Evolutionary conservation across 2,888 invertebrate species (phyloP).

Genomic region (Danaus chrysippus): DNA sequence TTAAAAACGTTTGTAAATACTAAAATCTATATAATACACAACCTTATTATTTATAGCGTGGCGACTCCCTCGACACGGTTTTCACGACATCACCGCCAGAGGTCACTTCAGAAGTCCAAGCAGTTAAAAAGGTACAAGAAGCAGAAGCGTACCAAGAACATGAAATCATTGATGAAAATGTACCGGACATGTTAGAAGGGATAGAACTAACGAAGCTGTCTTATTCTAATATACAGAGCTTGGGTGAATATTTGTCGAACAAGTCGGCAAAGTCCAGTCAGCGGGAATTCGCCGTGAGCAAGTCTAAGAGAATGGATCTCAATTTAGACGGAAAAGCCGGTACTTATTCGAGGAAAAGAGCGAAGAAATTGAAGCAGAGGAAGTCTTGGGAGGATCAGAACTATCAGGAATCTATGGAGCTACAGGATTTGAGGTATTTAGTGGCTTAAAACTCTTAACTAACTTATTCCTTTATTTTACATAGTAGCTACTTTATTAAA

Average conservation of each 20-base stretch:
- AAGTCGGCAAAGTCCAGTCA: slow-evolving; percentile 68
- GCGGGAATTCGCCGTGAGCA: slow-evolving; percentile 67
- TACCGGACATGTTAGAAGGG: slow-evolving; percentile 64
- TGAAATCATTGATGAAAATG: slow-evolving; percentile 61
- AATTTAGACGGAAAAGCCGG: slow-evolving; percentile 72
- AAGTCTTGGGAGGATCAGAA: slow-evolving; percentile 86
- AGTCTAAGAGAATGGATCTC: slow-evolving; percentile 66
- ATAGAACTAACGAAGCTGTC: slow-evolving; percentile 67
- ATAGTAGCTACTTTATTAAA: background rate
- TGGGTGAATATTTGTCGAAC: slow-evolving; percentile 65
- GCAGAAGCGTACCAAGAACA: slow-evolving; percentile 39
- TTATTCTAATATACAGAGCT: slow-evolving; percentile 65
- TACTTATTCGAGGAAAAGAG: slow-evolving; percentile 72
- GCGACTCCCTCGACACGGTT: slow-evolving; percentile 83
- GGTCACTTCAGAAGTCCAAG: slow-evolving; percentile 48
- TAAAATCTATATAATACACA: background rate
- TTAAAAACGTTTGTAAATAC: too few species aligned
- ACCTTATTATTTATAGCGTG: slow-evolving; percentile 73
- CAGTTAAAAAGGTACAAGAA: slow-evolving; percentile 36
- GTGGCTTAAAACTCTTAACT: slow-evolving; percentile 1
- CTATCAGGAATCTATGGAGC: slow-evolving; percentile 83
- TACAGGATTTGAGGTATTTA: slow-evolving; percentile 78
- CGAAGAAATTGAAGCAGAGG: slow-evolving; percentile 71
- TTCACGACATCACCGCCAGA: slow-evolving; percentile 81
- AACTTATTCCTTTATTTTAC: background rate